A percentile compares a stretch with the other conserved stretches of the same genome.
phyloP scores from a whole-genome alignment of 2,888 invertebrate genomes.

The Apamea sordens region DNA sequence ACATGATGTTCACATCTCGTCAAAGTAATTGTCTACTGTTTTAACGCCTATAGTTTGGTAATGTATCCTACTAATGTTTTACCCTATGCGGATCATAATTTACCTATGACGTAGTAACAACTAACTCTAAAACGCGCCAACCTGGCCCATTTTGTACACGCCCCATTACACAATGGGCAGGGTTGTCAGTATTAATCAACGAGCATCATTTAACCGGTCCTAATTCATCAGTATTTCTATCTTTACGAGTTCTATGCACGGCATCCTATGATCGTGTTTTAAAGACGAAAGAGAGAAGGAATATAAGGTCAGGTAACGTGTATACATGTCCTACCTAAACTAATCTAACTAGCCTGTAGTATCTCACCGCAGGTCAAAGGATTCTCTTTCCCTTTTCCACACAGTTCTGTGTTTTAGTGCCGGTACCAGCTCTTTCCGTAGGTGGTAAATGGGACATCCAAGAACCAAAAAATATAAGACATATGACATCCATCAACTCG shows the following conservation, averaged over 20 bases:
- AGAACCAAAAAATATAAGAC: no score
- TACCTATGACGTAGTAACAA: background rate
- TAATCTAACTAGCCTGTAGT: background rate
- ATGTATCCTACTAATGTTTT: background rate
- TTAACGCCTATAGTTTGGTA: background rate
- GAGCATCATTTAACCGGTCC: conserved; percentile 56
- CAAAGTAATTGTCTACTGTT: background rate
- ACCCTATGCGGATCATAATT: background rate
- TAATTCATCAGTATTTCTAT: conserved; percentile 45
- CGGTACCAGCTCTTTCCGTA: no score
- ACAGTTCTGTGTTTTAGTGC: no score
- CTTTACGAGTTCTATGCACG: background rate
- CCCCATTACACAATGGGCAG: conserved; percentile 42
- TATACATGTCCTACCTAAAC: background rate
- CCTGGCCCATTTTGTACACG: conserved; percentile 40
- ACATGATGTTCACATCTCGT: conserved; percentile 7
- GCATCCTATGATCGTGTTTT: background rate
- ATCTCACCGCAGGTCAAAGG: background rate
- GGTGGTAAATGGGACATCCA: no score
- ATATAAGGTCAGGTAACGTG: background rate
- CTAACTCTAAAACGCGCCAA: conserved; percentile 1
- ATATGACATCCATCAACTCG: no score
- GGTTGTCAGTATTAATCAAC: conserved; percentile 58
- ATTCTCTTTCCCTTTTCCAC: no score
- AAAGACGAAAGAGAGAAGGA: background rate